Evolutionary conservation across 2,888 invertebrate species (phyloP).

Genomic region (Drosophila villosipedis): DNA sequence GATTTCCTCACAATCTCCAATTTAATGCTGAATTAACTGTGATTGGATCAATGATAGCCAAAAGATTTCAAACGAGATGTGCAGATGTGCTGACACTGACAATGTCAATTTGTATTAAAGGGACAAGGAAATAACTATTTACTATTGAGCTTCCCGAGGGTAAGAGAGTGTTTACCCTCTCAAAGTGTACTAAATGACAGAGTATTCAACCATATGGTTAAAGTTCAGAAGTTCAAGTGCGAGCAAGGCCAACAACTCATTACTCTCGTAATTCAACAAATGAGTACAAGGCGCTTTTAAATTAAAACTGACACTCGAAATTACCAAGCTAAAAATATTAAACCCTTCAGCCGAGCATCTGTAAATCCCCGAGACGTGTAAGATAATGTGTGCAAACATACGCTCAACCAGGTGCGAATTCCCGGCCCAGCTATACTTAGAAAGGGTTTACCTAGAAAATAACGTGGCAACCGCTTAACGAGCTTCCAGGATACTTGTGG

Average conservation of each 20-base stretch:
- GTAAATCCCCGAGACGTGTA: conserved; percentile 62
- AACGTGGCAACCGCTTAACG: conserved; percentile 57
- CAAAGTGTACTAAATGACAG: neutral
- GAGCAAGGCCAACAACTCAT: conserved; percentile 37
- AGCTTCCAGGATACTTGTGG: conserved; percentile 73
- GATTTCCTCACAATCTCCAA: neutral
- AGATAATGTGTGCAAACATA: conserved; percentile 57
- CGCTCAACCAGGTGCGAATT: conserved; percentile 58
- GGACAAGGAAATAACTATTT: neutral
- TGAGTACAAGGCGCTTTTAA: conserved; percentile 51
- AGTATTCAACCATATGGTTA: neutral
- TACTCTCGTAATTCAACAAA: conserved; percentile 53
- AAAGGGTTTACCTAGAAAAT: conserved; percentile 49
- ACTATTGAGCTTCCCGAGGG: neutral
- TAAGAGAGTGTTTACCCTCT: neutral
- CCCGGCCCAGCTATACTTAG: conserved; percentile 24
- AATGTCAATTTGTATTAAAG: neutral
- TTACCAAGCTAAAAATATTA: conserved; percentile 72
- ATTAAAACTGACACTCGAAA: conserved; percentile 64
- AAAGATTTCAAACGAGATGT: conserved; percentile 2
- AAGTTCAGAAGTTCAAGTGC: conserved; percentile 16
- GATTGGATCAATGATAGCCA: neutral
- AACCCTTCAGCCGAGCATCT: conserved; percentile 60
- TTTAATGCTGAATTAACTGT: conserved; percentile 1
- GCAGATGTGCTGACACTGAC: neutral